Base-by-base conservation (phyloP, 2,888 invertebrate genomes). In the Pharmacophagus antenor region DNA sequence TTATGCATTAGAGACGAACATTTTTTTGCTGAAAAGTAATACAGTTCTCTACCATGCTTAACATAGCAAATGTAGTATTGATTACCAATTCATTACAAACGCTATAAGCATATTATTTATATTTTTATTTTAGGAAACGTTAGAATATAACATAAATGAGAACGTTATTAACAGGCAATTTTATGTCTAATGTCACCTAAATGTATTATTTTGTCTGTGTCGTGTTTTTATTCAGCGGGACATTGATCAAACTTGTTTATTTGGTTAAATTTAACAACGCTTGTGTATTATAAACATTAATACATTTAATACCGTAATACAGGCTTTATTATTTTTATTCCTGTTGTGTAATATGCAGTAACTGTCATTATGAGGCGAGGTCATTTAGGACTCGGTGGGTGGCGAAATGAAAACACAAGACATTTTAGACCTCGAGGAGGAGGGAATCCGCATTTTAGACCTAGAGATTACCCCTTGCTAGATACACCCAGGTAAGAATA, bases 321-420 rank as follows among this genome's bases (percentile, higher is more conserved):
- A 51, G 18, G 37, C 18, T 48, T 2, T 50, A 23, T 50, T 49
- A 42, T 54, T 54, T 22, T 31, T 49, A 49, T 62, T 61, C 22
- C 62, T 63, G 64, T 69, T 62, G 61, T 66, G 63, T 58, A 79
- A 67, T 73, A 84, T 86, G 85, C 70, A 73, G 62, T 80, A 78
- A 76, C 68, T 75, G 65, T 63, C 74, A 85, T 70, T 70, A 90
- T 90, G 90, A 82, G 89, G 70, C 88, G 90, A 86, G 88, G 89
- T 88, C 89, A 88, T 72, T 70, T 80, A 68, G 79, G 81, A 69
- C 76, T 78, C 67, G 81, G 85, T 66, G 84, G 85, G 72, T 89
- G 90, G 90, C 80, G 88, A 73, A 81, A 72, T 74, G 89, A 88
- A 69, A 82, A 82, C 77, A 80, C 76, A 37, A 82, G 87, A 70